A percentile compares a stretch with the other conserved stretches of the same genome.
Evolutionary conservation across 1,140 invertebrate species (phyloP).

Genomic region (Anadara kagoshimensis): DNA sequence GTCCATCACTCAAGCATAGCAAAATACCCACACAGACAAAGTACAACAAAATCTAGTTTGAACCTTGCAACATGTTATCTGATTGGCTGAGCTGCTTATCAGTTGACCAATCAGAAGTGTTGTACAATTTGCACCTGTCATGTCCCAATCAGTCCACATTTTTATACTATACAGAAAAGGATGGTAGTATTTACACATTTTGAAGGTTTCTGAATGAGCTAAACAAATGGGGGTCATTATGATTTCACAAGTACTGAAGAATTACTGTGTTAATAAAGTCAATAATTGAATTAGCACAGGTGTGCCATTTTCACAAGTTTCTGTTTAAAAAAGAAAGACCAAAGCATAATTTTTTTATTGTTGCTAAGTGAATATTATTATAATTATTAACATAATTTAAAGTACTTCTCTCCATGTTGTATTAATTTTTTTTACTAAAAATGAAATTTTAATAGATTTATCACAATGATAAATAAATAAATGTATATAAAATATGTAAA

Average conservation of each 20-base stretch:
- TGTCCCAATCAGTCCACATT: conserved; percentile 24
- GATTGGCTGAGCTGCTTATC: conserved; percentile 28
- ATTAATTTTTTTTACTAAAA: no score
- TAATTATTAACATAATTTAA: no score
- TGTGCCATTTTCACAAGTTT: no score
- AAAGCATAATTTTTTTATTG: no score
- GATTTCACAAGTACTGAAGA: neutral
- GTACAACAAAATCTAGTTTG: conserved; percentile 43
- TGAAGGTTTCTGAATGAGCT: conserved; percentile 2
- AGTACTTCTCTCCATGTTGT: no score
- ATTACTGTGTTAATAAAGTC: neutral
- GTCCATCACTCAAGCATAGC: no score
- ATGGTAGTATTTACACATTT: conserved; percentile 21
- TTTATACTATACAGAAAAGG: conserved; percentile 4
- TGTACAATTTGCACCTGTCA: conserved; percentile 34
- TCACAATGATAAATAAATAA: no score
- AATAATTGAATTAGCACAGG: no score
- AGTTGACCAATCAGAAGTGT: conserved; percentile 30
- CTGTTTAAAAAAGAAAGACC: no score
- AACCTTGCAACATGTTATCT: conserved; percentile 41
- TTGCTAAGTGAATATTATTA: no score
- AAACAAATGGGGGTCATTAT: conserved; percentile 1
- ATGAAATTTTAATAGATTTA: no score
- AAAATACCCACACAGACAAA: conserved; percentile 33
- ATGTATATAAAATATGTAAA: no score